Base-by-base conservation (phyloP, 2,888 invertebrate genomes). In the Nymphalis polychloros region DNA sequence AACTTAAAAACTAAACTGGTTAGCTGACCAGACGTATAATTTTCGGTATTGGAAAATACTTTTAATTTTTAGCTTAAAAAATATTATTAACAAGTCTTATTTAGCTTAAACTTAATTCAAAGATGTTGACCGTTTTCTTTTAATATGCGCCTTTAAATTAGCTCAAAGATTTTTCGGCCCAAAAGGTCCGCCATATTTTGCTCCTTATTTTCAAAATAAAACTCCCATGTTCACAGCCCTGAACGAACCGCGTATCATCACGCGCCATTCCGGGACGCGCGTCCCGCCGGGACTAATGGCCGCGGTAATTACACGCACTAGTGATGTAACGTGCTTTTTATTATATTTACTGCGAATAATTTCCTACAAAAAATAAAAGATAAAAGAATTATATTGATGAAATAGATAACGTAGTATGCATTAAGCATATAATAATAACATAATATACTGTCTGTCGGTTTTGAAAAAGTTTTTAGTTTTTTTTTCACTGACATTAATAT, bases 251-350 rank as follows among this genome's bases (percentile, higher is more conserved):
- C 57, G 41, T 57, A 67, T 59, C 46, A 59, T 53, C 57, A 47
- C 52, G 47, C 47, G 59, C 48, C 46, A 61, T 61, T 67, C 78
- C 70, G 75, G 77, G 65, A 71, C 79, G 77, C 73, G 31, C 73
- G 31, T 55, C 57, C 75, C 76, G 65, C 69, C 71, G 80, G 79
- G 73, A 79, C 84, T 86, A 85, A 85, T 85, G 86, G 84, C 79
- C 78, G 72, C 81, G 76, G 84, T 84, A 86, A 87, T 87, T 86
- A 86, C 83, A 72, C 74, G 64, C 66, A 69, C 63, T 66, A 55
- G 47, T 68, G 72, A 64, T 76, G 75, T 68, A 68, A 75, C 76
- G 16, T 23, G 20, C 46, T 49, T 17, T 35, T 61, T 59, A 63
- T 50, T 60, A 27, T 23, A 53, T 60, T 48, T 52, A 17, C 49